Evolutionary conservation across 1,140 invertebrate genomes (phyloP).

Genomic region (Calosoma granatense): DNA sequence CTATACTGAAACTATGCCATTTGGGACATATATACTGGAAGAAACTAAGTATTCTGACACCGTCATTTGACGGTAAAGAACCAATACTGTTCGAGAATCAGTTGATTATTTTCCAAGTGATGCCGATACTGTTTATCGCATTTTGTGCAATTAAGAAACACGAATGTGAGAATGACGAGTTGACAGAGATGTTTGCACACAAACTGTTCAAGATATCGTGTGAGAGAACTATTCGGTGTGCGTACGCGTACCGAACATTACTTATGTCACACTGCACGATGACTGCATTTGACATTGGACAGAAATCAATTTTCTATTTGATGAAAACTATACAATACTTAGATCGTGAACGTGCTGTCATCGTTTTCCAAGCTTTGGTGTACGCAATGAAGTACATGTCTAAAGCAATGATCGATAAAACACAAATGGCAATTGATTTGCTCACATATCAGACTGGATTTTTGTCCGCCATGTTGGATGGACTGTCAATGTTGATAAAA

Average conservation of each 20-base stretch:
- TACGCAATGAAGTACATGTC: constrained; percentile 52
- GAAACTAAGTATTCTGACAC: constrained; percentile 26
- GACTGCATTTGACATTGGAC: constrained; percentile 47
- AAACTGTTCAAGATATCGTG: constrained; percentile 51
- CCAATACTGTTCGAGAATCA: constrained; percentile 40
- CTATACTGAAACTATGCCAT: constrained; percentile 32
- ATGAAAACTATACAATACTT: constrained; percentile 37
- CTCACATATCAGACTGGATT: constrained; percentile 23
- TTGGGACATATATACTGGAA: constrained; percentile 31
- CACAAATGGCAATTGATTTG: constrained; percentile 13
- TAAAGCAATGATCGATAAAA: constrained; percentile 16
- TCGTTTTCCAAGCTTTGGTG: constrained; percentile 58
- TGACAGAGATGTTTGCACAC: constrained; percentile 49
- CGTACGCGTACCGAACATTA: constrained; percentile 46
- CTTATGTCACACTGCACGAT: constrained; percentile 29
- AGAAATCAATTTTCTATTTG: constrained; percentile 44
- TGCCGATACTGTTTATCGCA: constrained; percentile 45
- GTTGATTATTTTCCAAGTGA: constrained; percentile 45
- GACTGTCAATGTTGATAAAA: constrained; percentile 49
- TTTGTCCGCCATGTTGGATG: constrained; percentile 49
- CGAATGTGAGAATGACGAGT: constrained; percentile 32
- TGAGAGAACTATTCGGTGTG: constrained; percentile 48
- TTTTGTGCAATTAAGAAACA: constrained; percentile 27
- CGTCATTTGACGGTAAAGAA: constrained; percentile 20
- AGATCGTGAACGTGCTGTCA: constrained; percentile 51